These are phyloP conservation scores for Drosophila orena DNA, from an alignment of 1,140 invertebrate species.

Conservation along the genomic window DNA sequence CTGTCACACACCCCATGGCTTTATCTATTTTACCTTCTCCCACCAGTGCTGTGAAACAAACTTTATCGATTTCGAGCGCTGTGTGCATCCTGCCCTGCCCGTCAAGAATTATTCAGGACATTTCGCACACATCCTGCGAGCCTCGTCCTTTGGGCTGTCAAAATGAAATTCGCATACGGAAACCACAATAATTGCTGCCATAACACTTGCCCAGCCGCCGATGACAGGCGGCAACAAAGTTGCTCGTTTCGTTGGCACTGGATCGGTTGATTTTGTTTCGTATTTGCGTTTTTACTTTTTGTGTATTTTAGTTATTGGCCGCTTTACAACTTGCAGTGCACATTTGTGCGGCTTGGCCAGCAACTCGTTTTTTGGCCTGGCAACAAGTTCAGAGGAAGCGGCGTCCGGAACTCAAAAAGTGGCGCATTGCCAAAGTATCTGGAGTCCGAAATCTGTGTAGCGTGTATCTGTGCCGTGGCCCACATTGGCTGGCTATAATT, in stretches of 20 bases:
- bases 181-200: conserved; percentile 77
- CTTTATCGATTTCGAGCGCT: conserved; percentile 33
- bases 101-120: conserved; percentile 32
- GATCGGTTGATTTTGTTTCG: conserved; percentile 21
- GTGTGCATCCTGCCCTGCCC: conserved; percentile 21
- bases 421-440: conserved; percentile 41
- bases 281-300: conserved; percentile 23
- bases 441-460: conserved; percentile 13
- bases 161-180: conserved; percentile 75
- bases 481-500: conserved; percentile 42
- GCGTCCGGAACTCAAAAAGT: conserved; percentile 51
- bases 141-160: conserved; percentile 43
- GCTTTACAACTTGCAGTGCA: conserved; percentile 62
- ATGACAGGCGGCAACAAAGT: conserved; percentile 60
- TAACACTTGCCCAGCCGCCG: conserved; percentile 66
- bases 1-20: not conserved
- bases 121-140: conserved; percentile 24
- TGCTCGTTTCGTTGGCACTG: conserved; percentile 63
- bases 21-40: not conserved
- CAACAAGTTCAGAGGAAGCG: conserved; percentile 28
- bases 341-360: conserved; percentile 70
- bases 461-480: conserved; percentile 47
- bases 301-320: conserved; percentile 29
- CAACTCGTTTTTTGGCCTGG: conserved; percentile 62
- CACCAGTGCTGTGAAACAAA: conserved; percentile 9